Evolutionary conservation across 2,113 vertebrate species (phyloP).

Genomic region (Patagioenas fasciata): DNA sequence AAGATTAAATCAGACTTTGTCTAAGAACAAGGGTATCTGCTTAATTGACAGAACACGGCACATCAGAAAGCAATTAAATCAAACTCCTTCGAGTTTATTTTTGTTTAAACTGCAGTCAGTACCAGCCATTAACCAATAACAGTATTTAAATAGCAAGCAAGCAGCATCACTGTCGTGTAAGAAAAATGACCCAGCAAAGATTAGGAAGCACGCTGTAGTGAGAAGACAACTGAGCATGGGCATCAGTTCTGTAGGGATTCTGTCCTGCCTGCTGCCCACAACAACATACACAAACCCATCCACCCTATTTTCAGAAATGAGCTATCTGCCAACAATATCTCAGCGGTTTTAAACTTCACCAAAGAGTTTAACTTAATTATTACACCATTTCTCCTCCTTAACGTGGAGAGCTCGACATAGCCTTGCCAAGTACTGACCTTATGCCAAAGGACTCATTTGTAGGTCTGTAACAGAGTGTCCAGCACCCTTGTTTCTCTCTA

Average conservation of each 20-base stretch:
- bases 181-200: not conserved
- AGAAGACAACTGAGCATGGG: not conserved
- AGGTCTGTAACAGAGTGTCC: not conserved
- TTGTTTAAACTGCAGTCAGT: not conserved
- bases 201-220: not conserved
- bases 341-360: not conserved
- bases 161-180: not conserved
- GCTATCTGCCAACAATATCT: not conserved
- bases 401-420: not conserved
- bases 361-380: not conserved
- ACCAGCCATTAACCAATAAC: not conserved
- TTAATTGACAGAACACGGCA: not conserved
- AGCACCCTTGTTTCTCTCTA: not conserved
- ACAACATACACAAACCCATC: not conserved
- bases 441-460: fast-evolving
- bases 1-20: not conserved
- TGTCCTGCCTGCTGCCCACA: not conserved
- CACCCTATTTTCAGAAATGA: not conserved
- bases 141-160: not conserved
- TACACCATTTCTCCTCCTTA: not conserved
- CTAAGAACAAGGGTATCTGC: not conserved
- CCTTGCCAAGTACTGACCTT: not conserved
- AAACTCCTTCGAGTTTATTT: not conserved
- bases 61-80: not conserved
- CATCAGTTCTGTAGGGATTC: constrained; percentile 7